Base-by-base conservation (phyloP, 2,797 vertebrate species). In the Cottoperca gobio region DNA sequence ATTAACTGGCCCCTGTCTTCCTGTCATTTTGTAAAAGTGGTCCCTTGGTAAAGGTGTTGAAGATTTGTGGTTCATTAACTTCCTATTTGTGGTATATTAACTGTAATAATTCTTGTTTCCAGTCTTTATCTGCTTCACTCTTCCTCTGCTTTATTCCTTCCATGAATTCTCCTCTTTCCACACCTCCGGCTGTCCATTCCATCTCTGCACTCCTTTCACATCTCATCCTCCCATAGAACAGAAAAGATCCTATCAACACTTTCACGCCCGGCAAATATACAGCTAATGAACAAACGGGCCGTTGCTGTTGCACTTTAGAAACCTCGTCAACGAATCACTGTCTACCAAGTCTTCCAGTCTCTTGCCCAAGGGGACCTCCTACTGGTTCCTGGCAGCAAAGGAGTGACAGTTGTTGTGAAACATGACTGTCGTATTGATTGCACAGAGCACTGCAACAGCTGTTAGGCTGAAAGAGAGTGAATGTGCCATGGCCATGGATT, bases 381-480 rank as follows among this genome's bases (percentile, higher is more conserved):
- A 83, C 90, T 77, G 77, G 75, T 84, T 85, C 69, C 80, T 81
- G 84, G 85, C 86, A 87, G 79, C 76, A 79, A 88, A 75, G 81
- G 87, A 90, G 73, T 77, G 88, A 81, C 33, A 83, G 69, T 62
- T 91, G 88, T 89, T 89, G 89, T 84, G 89, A 92, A 92, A 92
- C 90, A 92, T 64, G 88, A 86, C 81, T 79, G 84, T 84, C 54
- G 67, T 89, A 91, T 91, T 81, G 89, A 93, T 92, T 83, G 87
- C 83, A 61, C 61, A 16, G 75, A 79, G 87, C 74, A 77, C 61
- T 46, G 78, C 82, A 90, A 88, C 88, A 92, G 89, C 89, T 91
- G 89, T 79, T 82, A 78, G 79, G 76, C 85, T 84, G 73, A 86
- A 83, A 89, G 76, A 70, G 81, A 87, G 83, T 82, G 57, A 68